A percentile compares a stretch with the other conserved stretches of the same genome.
phyloP scores from a whole-genome alignment of 2,797 vertebrate genomes.

The Sylvilagus floridanus region DNA sequence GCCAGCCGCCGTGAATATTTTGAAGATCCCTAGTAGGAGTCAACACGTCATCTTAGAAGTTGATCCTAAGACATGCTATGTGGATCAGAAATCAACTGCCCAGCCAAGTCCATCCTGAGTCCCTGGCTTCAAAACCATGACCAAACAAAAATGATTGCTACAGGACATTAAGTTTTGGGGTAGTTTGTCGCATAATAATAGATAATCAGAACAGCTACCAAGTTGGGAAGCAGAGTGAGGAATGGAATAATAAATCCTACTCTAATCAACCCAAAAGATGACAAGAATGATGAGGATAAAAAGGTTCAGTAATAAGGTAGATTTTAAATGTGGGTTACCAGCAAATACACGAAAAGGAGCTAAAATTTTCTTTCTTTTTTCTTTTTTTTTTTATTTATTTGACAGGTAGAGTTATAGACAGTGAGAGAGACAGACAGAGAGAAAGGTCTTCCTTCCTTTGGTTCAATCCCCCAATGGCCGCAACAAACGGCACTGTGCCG shows the following conservation, averaged over 20 bases:
- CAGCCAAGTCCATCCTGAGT: background rate
- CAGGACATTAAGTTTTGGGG: background rate
- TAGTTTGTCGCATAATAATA: constrained; percentile 12
- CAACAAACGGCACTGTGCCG: too few species aligned
- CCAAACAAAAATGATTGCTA: background rate
- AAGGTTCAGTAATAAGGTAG: background rate
- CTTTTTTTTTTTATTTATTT: too few species aligned
- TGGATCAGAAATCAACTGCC: background rate
- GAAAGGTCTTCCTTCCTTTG: too few species aligned
- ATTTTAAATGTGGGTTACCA: background rate
- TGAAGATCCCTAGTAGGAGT: too few species aligned
- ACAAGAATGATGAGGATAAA: background rate
- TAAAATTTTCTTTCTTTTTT: background rate
- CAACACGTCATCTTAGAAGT: background rate
- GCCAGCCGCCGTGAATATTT: too few species aligned
- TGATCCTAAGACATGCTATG: background rate
- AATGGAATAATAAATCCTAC: constrained; percentile 48
- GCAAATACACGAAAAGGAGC: background rate
- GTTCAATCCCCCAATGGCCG: too few species aligned
- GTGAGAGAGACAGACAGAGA: too few species aligned
- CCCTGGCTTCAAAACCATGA: background rate
- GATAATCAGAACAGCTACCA: constrained; percentile 14
- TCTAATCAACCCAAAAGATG: background rate
- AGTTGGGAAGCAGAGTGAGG: background rate
- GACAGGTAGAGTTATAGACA: too few species aligned